phyloP scores from a whole-genome alignment of 2,797 vertebrate species.

The Gambusia yucatana region DNA sequence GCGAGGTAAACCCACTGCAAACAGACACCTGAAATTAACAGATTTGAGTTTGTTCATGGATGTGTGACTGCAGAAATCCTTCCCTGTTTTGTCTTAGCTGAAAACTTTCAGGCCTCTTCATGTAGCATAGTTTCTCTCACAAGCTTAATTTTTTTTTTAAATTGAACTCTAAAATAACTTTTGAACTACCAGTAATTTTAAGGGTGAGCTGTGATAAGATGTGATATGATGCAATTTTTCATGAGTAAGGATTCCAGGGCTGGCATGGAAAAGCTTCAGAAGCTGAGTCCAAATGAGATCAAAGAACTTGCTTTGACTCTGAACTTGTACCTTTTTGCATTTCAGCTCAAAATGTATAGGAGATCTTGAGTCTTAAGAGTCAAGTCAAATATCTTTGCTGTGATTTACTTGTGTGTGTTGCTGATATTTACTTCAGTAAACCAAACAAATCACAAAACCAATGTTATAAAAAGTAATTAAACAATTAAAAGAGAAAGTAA shows the following conservation, averaged over 20 bases:
- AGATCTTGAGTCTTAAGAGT: constrained; percentile 14
- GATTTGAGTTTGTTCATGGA: not conserved
- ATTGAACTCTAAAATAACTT: constrained; percentile 8
- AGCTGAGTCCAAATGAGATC: constrained; percentile 26
- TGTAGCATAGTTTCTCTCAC: not conserved
- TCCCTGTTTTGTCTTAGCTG: not conserved
- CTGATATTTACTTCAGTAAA: constrained; percentile 16
- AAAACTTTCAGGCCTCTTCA: not conserved
- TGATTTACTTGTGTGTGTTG: constrained; percentile 12
- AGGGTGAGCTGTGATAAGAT: constrained; percentile 17
- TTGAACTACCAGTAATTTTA: not conserved
- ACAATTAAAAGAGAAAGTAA: not conserved
- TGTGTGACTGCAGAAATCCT: not conserved
- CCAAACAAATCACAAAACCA: constrained; percentile 18
- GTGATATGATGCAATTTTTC: constrained; percentile 35
- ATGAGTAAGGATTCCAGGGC: constrained; percentile 16
- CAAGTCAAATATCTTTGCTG: constrained; percentile 9
- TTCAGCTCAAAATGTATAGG: constrained; percentile 15
- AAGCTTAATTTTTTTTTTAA: not conserved
- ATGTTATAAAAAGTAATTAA: not conserved
- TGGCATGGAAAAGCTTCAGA: constrained; percentile 26
- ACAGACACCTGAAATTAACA: constrained; percentile 6
- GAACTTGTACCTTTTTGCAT: constrained; percentile 20
- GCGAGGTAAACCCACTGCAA: constrained; percentile 8
- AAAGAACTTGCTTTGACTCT: constrained; percentile 14